These are phyloP conservation scores for Spinibarbus caldwelli DNA, from an alignment of 2,797 vertebrate species.

Conservation along the genomic window DNA sequence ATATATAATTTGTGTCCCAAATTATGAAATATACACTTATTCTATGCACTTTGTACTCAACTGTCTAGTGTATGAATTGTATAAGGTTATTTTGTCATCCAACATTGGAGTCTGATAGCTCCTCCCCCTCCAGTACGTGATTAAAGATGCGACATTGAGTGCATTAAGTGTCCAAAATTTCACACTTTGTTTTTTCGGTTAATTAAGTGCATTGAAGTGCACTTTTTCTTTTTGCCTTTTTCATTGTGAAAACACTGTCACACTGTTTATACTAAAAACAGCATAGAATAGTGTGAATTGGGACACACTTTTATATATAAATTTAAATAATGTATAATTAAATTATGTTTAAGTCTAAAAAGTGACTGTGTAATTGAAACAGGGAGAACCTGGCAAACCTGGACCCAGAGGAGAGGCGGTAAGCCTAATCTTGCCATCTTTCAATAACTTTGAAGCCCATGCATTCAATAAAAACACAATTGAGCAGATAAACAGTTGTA, in stretches of 20 bases:
- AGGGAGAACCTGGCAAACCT: conserved; percentile 92
- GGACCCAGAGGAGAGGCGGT: conserved; percentile 91
- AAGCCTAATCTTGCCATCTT: conserved; percentile 71
- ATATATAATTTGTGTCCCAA: neutral
- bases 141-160: neutral
- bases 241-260: neutral
- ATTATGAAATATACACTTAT: neutral
- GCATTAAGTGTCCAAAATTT: neutral
- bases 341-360: neutral
- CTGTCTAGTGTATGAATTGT: neutral
- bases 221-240: neutral
- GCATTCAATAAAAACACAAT: neutral
- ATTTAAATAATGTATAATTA: neutral
- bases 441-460: too few species aligned
- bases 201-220: neutral
- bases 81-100: neutral
- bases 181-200: neutral
- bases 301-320: neutral
- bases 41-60: neutral
- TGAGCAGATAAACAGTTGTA: neutral
- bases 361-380: conserved; percentile 34
- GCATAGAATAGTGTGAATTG: neutral
- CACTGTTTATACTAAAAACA: neutral
- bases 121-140: neutral
- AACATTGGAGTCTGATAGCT: neutral